phyloP scores from a whole-genome alignment of 2,113 vertebrate genomes.

The Andinoacara biseriatus region DNA sequence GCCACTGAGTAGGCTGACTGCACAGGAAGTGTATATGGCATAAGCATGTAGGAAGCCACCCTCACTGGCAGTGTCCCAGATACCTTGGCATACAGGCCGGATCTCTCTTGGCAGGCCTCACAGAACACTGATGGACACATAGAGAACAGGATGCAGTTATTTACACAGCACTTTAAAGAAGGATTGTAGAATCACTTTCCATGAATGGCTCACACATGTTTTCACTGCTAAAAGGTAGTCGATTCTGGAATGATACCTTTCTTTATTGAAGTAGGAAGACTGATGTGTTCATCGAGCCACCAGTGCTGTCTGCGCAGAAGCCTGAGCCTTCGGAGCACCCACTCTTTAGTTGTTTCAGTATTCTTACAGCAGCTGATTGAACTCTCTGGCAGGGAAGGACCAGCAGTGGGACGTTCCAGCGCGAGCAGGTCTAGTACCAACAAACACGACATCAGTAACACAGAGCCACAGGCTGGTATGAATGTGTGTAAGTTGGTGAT shows the following conservation, averaged over 20 bases:
- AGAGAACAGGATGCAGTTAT: not conserved
- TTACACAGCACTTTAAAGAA: not conserved
- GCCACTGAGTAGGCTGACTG: conserved; percentile 82
- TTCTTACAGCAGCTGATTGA: conserved; percentile 5
- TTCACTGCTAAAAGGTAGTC: not conserved
- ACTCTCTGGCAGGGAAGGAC: conserved; percentile 43
- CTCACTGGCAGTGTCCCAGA: conserved; percentile 81
- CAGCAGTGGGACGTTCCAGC: conserved; percentile 55
- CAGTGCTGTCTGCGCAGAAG: conserved; percentile 73
- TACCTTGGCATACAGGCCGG: conserved; percentile 80
- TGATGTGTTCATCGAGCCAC: conserved; percentile 83
- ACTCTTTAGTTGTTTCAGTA: conserved; percentile 53
- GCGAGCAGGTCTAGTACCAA: conserved; percentile 81
- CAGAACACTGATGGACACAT: conserved; percentile 81
- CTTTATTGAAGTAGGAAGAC: conserved; percentile 81
- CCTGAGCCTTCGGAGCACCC: conserved; percentile 69
- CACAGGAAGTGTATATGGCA: conserved; percentile 90
- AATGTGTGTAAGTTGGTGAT: not conserved
- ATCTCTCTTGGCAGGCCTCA: conserved; percentile 79
- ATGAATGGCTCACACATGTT: not conserved
- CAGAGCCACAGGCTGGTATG: not conserved
- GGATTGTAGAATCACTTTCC: not conserved
- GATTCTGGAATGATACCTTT: conserved; percentile 75
- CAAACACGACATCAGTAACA: conserved; percentile 5
- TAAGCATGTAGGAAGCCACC: conserved; percentile 86